These are phyloP conservation scores for Brachionus asplanchnoidis DNA, from an alignment of 1,140 invertebrate species.

Conservation along the genomic window DNA sequence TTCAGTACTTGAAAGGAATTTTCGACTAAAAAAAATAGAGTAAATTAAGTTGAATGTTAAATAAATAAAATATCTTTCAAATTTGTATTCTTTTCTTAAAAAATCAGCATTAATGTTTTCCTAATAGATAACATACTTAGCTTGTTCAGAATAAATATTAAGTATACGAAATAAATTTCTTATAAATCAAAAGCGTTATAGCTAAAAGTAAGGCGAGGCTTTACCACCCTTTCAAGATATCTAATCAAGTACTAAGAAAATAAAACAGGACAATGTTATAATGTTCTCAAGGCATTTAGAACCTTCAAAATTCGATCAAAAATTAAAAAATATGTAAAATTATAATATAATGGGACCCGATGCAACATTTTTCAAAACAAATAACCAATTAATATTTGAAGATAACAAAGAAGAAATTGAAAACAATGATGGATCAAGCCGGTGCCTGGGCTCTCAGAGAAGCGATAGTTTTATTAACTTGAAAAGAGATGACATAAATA, in stretches of 20 bases:
- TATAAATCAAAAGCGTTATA: neutral
- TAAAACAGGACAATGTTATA: neutral
- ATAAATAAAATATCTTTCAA: slow-evolving; percentile 6
- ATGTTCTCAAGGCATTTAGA: neutral
- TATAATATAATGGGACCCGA: neutral
- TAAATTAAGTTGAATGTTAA: neutral
- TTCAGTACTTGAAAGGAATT: neutral
- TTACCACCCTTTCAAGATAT: neutral
- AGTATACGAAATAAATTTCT: slow-evolving; percentile 38
- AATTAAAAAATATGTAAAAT: neutral
- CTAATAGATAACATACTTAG: neutral
- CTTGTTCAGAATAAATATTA: neutral
- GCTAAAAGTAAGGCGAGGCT: neutral
- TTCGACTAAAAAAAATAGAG: neutral
- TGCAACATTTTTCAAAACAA: neutral
- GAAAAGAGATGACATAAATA: neutral
- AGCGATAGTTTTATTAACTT: slow-evolving; percentile 16
- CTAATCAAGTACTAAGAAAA: neutral
- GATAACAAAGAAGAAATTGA: slow-evolving; percentile 37
- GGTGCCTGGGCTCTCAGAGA: neutral
- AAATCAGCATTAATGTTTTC: neutral
- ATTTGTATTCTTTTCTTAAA: neutral
- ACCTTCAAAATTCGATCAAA: neutral
- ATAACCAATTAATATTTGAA: neutral
- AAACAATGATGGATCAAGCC: neutral